Conservation (phyloP, 2,888 invertebrate genomes). For the Oscheius sp. region DNA sequence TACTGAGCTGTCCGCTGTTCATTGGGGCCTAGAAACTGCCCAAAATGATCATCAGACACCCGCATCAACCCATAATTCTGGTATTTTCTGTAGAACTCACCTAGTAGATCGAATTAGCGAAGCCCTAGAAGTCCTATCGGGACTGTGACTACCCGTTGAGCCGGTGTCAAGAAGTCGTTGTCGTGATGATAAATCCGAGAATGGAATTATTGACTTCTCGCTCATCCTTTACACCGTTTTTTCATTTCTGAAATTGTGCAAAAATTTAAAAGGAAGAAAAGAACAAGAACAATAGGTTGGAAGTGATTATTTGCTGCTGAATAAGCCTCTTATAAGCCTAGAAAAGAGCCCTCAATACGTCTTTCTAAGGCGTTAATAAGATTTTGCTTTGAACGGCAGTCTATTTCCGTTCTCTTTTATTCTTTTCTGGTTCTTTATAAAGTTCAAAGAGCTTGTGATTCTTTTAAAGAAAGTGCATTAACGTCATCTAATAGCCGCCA, state of each 20-base stretch:
- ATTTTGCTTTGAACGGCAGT: not conserved
- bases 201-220: not conserved
- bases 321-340: not conserved
- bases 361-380: slow-evolving; percentile 1
- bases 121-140: slow-evolving; percentile 14
- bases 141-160: slow-evolving; percentile 28
- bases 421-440: too few species aligned
- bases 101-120: slow-evolving; percentile 1
- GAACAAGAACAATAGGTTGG: too few species aligned
- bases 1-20: too few species aligned
- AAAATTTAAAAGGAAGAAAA: not conserved
- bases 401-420: not conserved
- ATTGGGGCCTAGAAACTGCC: too few species aligned
- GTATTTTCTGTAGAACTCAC: not conserved
- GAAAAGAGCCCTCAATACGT: not conserved
- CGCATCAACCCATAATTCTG: too few species aligned
- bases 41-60: too few species aligned
- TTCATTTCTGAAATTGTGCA: slow-evolving; percentile 4
- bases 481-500: too few species aligned
- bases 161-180: slow-evolving; percentile 20
- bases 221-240: slow-evolving; percentile 16
- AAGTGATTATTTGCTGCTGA: too few species aligned
- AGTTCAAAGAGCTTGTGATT: too few species aligned
- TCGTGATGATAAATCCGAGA: slow-evolving; percentile 12
- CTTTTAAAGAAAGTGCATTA: too few species aligned